A percentile compares a stretch with the other conserved stretches of the same genome.
These are phyloP conservation scores for Leptinotarsa tumamoca DNA, from an alignment of 2,888 invertebrate species.

Conservation along the genomic window DNA sequence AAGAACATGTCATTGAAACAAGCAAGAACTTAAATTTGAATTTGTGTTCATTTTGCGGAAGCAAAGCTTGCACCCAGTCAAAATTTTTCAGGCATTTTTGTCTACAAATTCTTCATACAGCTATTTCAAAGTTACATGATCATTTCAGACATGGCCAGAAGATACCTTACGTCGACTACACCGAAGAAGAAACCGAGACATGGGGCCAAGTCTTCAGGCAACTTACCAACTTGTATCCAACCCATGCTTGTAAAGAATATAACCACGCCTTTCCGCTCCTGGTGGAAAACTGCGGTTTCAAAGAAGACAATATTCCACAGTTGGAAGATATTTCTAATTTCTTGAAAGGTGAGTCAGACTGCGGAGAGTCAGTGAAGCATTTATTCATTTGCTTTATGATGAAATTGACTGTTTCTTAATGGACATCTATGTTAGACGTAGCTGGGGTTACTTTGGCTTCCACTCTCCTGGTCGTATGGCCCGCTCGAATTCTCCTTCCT, in stretches of 20 bases:
- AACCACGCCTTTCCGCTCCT: constrained; percentile 97
- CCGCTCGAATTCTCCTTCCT: too few relatives aligned
- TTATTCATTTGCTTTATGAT: not conserved
- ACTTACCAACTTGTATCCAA: constrained; percentile 88
- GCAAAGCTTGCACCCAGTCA: too few relatives aligned
- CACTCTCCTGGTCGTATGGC: too few relatives aligned
- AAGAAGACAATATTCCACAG: constrained; percentile 96
- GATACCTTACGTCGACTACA: constrained; percentile 92
- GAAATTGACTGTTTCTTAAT: too few relatives aligned
- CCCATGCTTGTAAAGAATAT: constrained; percentile 96
- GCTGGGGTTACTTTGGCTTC: too few relatives aligned
- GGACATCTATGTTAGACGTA: too few relatives aligned
- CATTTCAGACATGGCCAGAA: constrained; percentile 80
- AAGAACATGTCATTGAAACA: too few relatives aligned
- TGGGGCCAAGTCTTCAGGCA: constrained; percentile 93
- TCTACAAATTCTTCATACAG: too few relatives aligned
- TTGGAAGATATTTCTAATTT: constrained; percentile 97
- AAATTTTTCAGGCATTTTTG: too few relatives aligned
- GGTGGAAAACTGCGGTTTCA: constrained; percentile 94
- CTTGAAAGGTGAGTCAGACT: constrained; percentile 80
- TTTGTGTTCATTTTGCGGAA: too few relatives aligned
- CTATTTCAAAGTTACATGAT: not conserved
- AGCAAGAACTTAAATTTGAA: too few relatives aligned
- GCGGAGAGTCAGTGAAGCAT: not conserved
- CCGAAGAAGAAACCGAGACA: constrained; percentile 86